Percentiles rank a stretch among this genome's conserved stretches.
These are phyloP conservation scores for Phaethornis superciliosus DNA, from an alignment of 2,113 vertebrate species.

Conservation along the genomic window DNA sequence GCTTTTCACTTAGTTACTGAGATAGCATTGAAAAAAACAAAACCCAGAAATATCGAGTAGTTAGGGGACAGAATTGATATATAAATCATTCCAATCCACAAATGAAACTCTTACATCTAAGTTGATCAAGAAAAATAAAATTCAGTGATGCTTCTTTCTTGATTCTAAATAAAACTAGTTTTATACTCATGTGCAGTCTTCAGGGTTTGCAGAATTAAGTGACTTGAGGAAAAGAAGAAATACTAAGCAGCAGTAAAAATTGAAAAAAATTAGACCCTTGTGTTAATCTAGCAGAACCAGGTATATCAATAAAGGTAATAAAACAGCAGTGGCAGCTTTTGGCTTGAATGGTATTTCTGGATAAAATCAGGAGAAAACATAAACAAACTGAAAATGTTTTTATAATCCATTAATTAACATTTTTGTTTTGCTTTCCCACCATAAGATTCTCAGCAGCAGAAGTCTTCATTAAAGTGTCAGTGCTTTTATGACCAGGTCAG, in stretches of 20 bases:
- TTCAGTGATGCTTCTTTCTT: neutral
- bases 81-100: neutral
- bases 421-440: neutral
- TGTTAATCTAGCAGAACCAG: neutral
- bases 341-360: neutral
- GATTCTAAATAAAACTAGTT: neutral
- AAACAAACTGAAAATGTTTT: neutral
- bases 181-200: neutral
- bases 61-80: neutral
- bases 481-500: neutral
- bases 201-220: neutral
- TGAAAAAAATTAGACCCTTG: neutral
- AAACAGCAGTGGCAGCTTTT: neutral
- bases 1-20: neutral
- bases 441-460: neutral
- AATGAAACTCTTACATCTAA: neutral
- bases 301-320: neutral
- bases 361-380: neutral
- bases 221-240: neutral
- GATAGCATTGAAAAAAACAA: neutral
- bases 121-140: neutral
- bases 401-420: neutral
- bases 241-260: neutral
- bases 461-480: neutral
- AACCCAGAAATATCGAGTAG: neutral